Evolutionary conservation across 1,140 invertebrate species (phyloP), one percentile per base, ranked within the genome.

Genomic region (Drosophila punjabiensis): DNA sequence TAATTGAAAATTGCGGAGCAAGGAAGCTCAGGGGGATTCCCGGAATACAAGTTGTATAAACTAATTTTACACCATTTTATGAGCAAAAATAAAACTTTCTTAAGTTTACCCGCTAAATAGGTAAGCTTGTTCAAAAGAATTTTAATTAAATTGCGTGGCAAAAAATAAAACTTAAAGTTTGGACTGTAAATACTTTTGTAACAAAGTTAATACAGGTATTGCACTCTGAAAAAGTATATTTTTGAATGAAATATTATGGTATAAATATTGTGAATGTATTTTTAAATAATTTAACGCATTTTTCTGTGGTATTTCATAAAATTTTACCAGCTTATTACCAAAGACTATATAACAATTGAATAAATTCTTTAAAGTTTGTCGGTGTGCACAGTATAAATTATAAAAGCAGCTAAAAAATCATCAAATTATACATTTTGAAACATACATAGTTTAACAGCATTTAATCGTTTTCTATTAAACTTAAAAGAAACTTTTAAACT

Each of bases 1-100:
- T 78, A 78, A 78, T 78, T 78, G 65, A 70, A 78, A 78, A 41
- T 53, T 33, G 45, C 33, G 33, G 16, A 33, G n/a, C 8, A 41
- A 20, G 14, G 24, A 50, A 16, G 24, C 47, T 28, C 3, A 13
- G 20, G 18, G 43, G n/a, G 41, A 20, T 45, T 9, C 7, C 5
- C 43, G 10, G 4, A 20, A 20, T 5, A 9, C 18, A 45, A 45
- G 14, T n/a, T 8, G 32, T 66, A 28, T 14, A 20, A 56, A 56
- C 24, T 35, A 53, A 18, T 55, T 18, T 13, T 20, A 14, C 16
- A 30, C 14, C 4, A 52, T 10, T 55, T 55, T 35, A 14, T 20
- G 18, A 14, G 11, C 0, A 0, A 7, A 14, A 32, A 35, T 33
- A 48, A 66, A 56, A 50, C n/a, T 6, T 53, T 73, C 0, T 14